phyloP scores from a whole-genome alignment of 2,888 invertebrate species.

The Drosophila peninsularis region DNA sequence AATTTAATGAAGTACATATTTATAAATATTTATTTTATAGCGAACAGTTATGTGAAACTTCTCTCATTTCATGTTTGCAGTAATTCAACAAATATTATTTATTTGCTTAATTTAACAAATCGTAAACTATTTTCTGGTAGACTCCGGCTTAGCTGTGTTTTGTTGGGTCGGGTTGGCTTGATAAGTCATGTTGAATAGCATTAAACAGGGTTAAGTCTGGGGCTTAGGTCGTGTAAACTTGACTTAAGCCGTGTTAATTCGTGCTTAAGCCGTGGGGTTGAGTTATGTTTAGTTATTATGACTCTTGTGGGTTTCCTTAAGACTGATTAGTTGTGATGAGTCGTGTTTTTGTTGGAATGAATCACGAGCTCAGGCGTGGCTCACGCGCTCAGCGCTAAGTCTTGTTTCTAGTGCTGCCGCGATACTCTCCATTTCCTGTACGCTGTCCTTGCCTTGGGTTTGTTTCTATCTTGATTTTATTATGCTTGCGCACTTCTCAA shows the following conservation, averaged over 20 bases:
- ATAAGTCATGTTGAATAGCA: background rate
- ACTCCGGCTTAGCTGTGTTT: background rate
- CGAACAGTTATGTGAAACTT: background rate
- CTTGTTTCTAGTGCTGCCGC: slow-evolving; percentile 5
- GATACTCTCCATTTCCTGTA: slow-evolving; percentile 7
- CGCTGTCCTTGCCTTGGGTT: slow-evolving; percentile 31
- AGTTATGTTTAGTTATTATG: background rate
- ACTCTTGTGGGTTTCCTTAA: background rate
- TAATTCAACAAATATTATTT: background rate
- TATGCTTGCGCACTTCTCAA: slow-evolving; percentile 75
- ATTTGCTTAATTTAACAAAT: slow-evolving; percentile 1
- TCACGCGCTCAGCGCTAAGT: slow-evolving; percentile 1
- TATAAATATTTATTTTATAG: background rate
- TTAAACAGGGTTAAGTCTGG: background rate
- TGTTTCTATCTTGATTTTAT: slow-evolving; percentile 76
- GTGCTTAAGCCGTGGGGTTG: background rate
- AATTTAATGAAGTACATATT: slow-evolving; percentile 1
- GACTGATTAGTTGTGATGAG: background rate
- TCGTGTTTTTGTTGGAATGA: no score
- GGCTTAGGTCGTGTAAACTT: background rate
- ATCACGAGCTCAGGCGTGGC: no score
- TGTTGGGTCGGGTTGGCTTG: background rate
- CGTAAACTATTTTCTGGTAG: background rate
- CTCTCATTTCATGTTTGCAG: background rate
- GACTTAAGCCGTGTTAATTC: background rate